A percentile compares a stretch with the other conserved stretches of the same genome.
These are phyloP conservation scores for Semnornis frantzii DNA, from an alignment of 2,113 vertebrate genomes.

Conservation along the genomic window DNA sequence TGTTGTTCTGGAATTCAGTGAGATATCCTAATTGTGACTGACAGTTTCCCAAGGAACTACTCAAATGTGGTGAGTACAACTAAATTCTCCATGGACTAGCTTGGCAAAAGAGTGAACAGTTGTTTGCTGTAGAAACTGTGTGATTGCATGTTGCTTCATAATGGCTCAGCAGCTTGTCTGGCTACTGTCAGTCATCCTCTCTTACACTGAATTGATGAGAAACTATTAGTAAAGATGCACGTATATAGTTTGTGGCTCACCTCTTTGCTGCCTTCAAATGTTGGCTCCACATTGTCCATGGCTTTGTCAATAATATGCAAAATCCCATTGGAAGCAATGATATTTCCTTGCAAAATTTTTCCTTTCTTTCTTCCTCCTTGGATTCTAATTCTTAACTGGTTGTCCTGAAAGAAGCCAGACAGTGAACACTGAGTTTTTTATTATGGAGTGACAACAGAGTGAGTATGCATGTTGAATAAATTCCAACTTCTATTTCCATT, in stretches of 20 bases:
- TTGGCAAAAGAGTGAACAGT: background rate
- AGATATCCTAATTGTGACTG: background rate
- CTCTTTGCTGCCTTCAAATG: constrained; percentile 79
- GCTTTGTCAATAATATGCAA: constrained; percentile 88
- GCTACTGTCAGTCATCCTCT: background rate
- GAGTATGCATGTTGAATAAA: background rate
- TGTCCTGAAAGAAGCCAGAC: constrained; percentile 71
- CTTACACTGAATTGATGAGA: background rate
- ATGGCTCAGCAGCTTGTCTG: background rate
- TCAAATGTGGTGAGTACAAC: background rate
- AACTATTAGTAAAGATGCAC: background rate
- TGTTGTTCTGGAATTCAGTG: background rate
- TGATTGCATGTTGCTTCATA: background rate
- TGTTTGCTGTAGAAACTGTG: background rate
- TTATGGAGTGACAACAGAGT: background rate
- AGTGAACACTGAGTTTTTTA: background rate
- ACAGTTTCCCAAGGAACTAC: background rate
- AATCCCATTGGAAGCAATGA: constrained; percentile 90
- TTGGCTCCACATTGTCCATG: constrained; percentile 81
- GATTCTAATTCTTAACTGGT: constrained; percentile 81
- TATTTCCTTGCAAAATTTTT: constrained; percentile 79
- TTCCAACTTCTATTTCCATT: background rate
- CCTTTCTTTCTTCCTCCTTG: constrained; percentile 81
- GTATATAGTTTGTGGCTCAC: constrained; percentile 57
- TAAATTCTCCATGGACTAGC: background rate